Conservation (phyloP, 2,888 invertebrate genomes). For the Drosophila seclusa region DNA sequence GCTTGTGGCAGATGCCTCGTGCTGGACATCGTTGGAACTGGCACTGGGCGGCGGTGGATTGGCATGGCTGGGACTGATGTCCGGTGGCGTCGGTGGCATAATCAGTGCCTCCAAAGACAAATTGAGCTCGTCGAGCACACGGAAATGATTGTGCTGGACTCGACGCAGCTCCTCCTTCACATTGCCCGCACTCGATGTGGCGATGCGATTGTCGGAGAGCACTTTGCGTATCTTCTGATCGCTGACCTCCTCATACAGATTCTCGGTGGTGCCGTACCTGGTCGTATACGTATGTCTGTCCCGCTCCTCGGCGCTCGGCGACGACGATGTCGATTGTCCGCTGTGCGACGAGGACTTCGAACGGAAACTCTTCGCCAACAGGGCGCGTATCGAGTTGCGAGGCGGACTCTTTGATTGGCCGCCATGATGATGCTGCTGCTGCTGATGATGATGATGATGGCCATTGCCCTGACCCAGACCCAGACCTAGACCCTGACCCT, state of each 20-base stretch:
- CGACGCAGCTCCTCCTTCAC: conserved; percentile 93
- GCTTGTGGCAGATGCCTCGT: conserved; percentile 82
- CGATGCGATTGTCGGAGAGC: conserved; percentile 87
- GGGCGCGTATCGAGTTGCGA: conserved; percentile 83
- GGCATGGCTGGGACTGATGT: conserved; percentile 85
- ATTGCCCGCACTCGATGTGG: conserved; percentile 88
- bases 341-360: conserved; percentile 80
- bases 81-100: conserved; percentile 90
- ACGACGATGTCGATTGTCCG: conserved; percentile 79
- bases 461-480: conserved; percentile 53
- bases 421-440: conserved; percentile 2
- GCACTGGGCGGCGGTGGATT: conserved; percentile 20
- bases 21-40: conserved; percentile 85
- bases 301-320: conserved; percentile 81
- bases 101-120: conserved; percentile 94
- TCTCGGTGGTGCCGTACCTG: conserved; percentile 92
- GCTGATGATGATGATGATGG: conserved; percentile 25
- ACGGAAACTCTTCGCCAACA: conserved; percentile 84
- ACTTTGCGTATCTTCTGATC: conserved; percentile 85
- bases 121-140: conserved; percentile 94
- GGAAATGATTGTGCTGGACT: conserved; percentile 92
- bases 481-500: conserved; percentile 56
- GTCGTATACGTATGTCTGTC: conserved; percentile 89
- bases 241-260: conserved; percentile 84
- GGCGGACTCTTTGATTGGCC: conserved; percentile 84